phyloP scores from a whole-genome alignment of 2,797 vertebrate species.

The Intellagama lesueurii region DNA sequence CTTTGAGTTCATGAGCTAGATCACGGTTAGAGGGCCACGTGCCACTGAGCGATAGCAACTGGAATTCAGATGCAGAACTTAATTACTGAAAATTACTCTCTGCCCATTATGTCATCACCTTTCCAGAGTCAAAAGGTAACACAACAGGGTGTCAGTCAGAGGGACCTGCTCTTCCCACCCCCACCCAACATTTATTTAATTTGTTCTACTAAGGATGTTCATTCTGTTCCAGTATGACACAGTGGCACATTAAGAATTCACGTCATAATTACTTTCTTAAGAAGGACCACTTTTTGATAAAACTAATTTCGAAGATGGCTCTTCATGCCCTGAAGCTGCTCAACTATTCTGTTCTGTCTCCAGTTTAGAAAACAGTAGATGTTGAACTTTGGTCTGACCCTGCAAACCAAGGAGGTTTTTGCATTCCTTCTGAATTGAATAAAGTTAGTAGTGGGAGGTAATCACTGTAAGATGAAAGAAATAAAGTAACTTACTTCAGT shows the following conservation, averaged over 20 bases:
- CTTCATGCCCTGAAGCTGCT: neutral
- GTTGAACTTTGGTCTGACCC: neutral
- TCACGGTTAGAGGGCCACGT: neutral
- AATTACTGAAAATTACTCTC: too few relatives aligned
- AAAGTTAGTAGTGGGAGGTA: neutral
- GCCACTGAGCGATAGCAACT: neutral
- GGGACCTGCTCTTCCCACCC: too few relatives aligned
- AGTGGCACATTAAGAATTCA: neutral
- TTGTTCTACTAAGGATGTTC: too few relatives aligned
- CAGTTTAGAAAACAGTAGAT: neutral
- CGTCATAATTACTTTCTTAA: neutral
- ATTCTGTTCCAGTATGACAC: too few relatives aligned
- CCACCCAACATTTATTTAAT: too few relatives aligned
- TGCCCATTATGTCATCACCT: too few relatives aligned
- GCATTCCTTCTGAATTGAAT: neutral
- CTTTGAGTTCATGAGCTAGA: neutral
- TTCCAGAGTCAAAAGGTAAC: too few relatives aligned
- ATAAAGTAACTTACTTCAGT: neutral
- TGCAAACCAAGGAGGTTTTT: neutral
- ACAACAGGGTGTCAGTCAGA: too few relatives aligned
- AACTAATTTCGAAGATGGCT: neutral
- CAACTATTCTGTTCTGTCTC: neutral
- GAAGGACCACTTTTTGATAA: neutral
- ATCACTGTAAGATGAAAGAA: slow-evolving; percentile 20
- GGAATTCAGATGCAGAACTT: too few relatives aligned